Evolutionary conservation across 1,140 invertebrate species (phyloP).

Genomic region (Protaetia brevitarsis): DNA sequence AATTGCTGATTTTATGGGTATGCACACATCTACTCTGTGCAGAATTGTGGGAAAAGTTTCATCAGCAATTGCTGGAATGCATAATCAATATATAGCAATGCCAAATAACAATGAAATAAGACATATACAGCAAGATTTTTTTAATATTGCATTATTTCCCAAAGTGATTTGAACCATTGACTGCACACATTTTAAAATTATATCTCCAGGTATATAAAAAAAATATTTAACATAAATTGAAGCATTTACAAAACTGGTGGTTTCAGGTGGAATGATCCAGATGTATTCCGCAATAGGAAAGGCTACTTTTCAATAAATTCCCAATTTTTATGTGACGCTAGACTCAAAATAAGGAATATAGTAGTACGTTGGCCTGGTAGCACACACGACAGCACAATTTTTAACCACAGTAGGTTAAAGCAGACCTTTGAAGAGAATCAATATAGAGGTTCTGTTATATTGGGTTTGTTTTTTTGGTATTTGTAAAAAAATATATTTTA

Average conservation of each 20-base stretch:
- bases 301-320: constrained; percentile 47
- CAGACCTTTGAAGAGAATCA: neutral
- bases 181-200: constrained; percentile 32
- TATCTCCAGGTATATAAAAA: constrained; percentile 22
- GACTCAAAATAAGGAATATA: constrained; percentile 40
- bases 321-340: constrained; percentile 41
- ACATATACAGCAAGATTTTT: neutral
- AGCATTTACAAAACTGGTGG: neutral
- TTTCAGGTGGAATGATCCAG: constrained; percentile 35
- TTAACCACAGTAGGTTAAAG: constrained; percentile 21
- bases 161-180: constrained; percentile 29
- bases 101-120: neutral
- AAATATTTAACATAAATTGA: neutral
- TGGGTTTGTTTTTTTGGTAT: neutral
- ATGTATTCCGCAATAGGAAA: constrained; percentile 47
- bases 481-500: neutral
- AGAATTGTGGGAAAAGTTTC: constrained; percentile 1
- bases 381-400: constrained; percentile 44
- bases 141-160: neutral
- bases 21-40: constrained; percentile 12
- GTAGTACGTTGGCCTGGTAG: constrained; percentile 46
- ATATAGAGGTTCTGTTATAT: neutral
- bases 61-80: neutral
- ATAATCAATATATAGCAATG: neutral
- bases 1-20: constrained; percentile 28